Percentiles rank a stretch among this genome's conserved stretches.
These are phyloP conservation scores for Brachionus rubens DNA, from an alignment of 1,140 invertebrate genomes.

Conservation along the genomic window DNA sequence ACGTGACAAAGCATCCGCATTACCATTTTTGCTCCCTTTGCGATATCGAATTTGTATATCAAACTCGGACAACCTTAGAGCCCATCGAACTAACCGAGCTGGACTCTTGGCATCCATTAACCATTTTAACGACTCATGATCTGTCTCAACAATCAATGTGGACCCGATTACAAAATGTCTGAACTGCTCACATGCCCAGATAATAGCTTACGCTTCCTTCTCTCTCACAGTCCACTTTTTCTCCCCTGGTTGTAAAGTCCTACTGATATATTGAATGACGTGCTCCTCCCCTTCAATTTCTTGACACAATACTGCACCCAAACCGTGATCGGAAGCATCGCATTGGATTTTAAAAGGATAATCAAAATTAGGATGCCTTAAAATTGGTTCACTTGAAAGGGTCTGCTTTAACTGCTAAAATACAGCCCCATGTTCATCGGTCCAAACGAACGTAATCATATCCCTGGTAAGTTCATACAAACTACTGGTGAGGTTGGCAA, in stretches of 20 bases:
- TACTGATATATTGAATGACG: neutral
- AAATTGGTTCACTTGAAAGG: neutral
- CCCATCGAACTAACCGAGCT: slow-evolving; percentile 56
- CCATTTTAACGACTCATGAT: slow-evolving; percentile 20
- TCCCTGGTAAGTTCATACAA: neutral
- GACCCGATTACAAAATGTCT: neutral
- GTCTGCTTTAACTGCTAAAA: neutral
- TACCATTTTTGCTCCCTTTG: slow-evolving; percentile 52
- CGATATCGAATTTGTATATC: slow-evolving; percentile 59
- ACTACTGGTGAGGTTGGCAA: slow-evolving; percentile 49
- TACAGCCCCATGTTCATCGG: neutral
- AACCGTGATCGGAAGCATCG: slow-evolving; percentile 36
- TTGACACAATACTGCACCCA: slow-evolving; percentile 48
- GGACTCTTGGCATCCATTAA: neutral
- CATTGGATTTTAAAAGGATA: slow-evolving; percentile 48
- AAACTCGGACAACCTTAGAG: slow-evolving; percentile 61
- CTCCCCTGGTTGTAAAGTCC: neutral
- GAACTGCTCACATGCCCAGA: neutral
- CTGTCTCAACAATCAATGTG: neutral
- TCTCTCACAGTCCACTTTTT: neutral
- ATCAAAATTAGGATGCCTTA: too few relatives aligned
- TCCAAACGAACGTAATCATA: neutral
- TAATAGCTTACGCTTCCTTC: too few relatives aligned
- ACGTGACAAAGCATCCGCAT: slow-evolving; percentile 54
- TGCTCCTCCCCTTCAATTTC: neutral